These are phyloP conservation scores for Percopsis omiscomaycus DNA, from an alignment of 2,797 vertebrate species.

Conservation along the genomic window DNA sequence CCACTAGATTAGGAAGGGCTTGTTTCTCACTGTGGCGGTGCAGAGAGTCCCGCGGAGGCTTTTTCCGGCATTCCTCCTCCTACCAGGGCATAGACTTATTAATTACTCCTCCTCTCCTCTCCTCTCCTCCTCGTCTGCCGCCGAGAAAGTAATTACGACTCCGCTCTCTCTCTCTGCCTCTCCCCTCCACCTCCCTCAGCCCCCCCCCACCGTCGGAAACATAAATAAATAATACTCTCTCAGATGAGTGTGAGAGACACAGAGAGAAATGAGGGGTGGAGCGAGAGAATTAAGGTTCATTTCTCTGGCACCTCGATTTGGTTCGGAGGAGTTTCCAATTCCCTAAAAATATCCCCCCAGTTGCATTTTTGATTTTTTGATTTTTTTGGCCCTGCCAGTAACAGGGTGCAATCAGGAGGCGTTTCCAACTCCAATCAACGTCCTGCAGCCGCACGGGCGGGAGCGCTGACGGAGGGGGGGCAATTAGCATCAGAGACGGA, in stretches of 20 bases:
- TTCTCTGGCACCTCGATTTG: constrained; percentile 48
- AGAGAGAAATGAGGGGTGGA: constrained; percentile 35
- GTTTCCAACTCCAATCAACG: constrained; percentile 68
- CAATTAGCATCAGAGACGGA: constrained; percentile 62
- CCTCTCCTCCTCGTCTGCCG: constrained; percentile 61
- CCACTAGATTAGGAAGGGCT: constrained; percentile 50
- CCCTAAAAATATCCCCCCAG: constrained; percentile 27
- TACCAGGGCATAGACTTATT: constrained; percentile 66
- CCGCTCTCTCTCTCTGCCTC: constrained; percentile 44
- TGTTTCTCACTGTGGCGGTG: constrained; percentile 64
- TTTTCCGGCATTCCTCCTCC: constrained; percentile 33
- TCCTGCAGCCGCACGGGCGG: constrained; percentile 63
- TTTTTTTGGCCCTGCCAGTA: constrained; percentile 35
- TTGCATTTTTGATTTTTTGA: neutral
- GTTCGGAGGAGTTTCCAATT: constrained; percentile 69
- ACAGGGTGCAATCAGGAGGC: constrained; percentile 58
- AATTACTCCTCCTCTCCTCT: constrained; percentile 74
- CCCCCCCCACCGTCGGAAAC: constrained; percentile 50
- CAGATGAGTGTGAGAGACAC: constrained; percentile 66
- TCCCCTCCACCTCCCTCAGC: neutral
- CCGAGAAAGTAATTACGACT: constrained; percentile 73
- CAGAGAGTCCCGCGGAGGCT: constrained; percentile 40
- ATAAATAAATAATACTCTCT: constrained; percentile 75
- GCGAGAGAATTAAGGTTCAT: neutral
- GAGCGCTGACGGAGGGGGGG: constrained; percentile 69